Conservation (phyloP, 2,888 invertebrate species). For the Heteromyza rotundicornis region DNA sequence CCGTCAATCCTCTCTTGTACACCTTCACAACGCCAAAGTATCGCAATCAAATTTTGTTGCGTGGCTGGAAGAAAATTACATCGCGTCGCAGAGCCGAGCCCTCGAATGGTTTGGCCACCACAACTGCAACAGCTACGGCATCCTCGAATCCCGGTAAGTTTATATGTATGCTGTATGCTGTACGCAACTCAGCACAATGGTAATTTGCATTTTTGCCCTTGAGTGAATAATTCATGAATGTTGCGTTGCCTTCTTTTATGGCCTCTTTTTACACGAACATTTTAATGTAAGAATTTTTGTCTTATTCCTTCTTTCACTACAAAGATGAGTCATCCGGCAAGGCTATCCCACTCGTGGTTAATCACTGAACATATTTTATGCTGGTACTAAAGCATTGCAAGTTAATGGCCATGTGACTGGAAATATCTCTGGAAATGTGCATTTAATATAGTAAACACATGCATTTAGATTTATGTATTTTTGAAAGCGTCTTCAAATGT, state of each 20-base stretch:
- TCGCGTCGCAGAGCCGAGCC: constrained; percentile 56
- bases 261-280: neutral
- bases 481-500: neutral
- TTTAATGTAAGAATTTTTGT: too few relatives aligned
- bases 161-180: too few relatives aligned
- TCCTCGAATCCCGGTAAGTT: constrained; percentile 55
- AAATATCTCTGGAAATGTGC: neutral
- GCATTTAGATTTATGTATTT: neutral
- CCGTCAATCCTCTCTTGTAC: constrained; percentile 71
- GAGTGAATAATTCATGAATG: neutral
- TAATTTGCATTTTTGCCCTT: too few relatives aligned
- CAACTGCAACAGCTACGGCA: constrained; percentile 52
- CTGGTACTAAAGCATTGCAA: too few relatives aligned
- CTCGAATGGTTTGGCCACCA: constrained; percentile 51
- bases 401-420: too few relatives aligned
- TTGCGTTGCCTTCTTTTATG: neutral
- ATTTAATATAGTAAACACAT: neutral
- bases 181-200: too few relatives aligned
- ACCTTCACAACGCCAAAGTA: constrained; percentile 74
- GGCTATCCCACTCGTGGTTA: constrained; percentile 41
- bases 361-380: constrained; percentile 30
- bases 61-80: constrained; percentile 62
- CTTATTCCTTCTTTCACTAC: too few relatives aligned
- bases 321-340: constrained; percentile 50
- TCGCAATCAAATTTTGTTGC: constrained; percentile 64